Conservation (phyloP, 1,140 invertebrate genomes). For the Lethrus apterus region DNA sequence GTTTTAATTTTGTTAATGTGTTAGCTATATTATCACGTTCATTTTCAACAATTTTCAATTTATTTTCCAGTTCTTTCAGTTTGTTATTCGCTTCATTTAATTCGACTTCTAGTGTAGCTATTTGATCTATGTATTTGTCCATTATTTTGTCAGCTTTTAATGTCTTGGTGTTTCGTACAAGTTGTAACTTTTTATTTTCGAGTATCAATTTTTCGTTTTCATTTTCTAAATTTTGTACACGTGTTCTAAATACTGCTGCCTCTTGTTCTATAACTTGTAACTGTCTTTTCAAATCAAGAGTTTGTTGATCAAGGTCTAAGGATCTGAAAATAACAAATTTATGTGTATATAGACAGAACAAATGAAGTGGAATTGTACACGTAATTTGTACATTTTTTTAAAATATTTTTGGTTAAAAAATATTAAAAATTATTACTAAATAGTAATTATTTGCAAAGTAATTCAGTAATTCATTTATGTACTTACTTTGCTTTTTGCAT, state of each 20-base stretch:
- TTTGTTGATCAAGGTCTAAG: slow-evolving; percentile 52
- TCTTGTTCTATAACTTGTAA: slow-evolving; percentile 68
- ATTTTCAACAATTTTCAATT: slow-evolving; percentile 42
- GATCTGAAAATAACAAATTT: slow-evolving; percentile 43
- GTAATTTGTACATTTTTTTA: too few relatives aligned
- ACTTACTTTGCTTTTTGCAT: slow-evolving; percentile 55
- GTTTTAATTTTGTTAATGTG: slow-evolving; percentile 52
- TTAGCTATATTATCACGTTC: slow-evolving; percentile 53
- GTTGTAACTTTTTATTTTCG: slow-evolving; percentile 59
- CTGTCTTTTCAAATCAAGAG: slow-evolving; percentile 62
- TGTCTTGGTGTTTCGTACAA: slow-evolving; percentile 46
- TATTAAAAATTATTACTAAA: too few relatives aligned
- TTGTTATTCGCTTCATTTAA: slow-evolving; percentile 52
- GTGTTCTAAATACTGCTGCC: slow-evolving; percentile 54
- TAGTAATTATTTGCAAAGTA: too few relatives aligned
- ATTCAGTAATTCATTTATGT: too few relatives aligned
- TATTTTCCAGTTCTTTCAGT: slow-evolving; percentile 51
- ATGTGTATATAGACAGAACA: too few relatives aligned
- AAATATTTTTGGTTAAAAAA: too few relatives aligned
- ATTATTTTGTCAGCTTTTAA: slow-evolving; percentile 46
- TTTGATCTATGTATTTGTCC: slow-evolving; percentile 52
- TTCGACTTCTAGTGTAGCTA: slow-evolving; percentile 54
- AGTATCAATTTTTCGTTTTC: slow-evolving; percentile 66
- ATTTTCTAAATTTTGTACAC: slow-evolving; percentile 56
- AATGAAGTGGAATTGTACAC: too few relatives aligned